Evolutionary conservation across 1,140 invertebrate genomes (phyloP).

Genomic region (Agrilus planipennis): DNA sequence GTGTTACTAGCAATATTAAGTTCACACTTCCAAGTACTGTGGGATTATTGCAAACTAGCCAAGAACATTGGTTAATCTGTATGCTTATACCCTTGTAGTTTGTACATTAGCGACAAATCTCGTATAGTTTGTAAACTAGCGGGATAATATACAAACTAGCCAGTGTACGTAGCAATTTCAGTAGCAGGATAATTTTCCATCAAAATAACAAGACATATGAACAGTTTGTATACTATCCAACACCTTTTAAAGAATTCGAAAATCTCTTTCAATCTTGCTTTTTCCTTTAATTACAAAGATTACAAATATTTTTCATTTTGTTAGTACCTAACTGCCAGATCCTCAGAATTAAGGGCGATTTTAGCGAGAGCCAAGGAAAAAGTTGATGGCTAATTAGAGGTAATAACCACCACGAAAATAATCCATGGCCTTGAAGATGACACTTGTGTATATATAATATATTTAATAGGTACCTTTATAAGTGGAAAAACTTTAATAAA

Average conservation of each 20-base stretch:
- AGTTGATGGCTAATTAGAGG: constrained; percentile 16
- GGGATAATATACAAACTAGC: background rate
- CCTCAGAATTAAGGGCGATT: constrained; percentile 20
- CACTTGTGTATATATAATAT: background rate
- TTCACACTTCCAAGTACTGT: too few relatives aligned
- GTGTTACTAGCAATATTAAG: too few relatives aligned
- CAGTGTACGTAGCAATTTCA: background rate
- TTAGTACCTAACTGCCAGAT: constrained; percentile 25
- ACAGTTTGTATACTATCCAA: constrained; percentile 1
- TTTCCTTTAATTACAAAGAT: constrained; percentile 4
- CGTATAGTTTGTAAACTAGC: constrained; percentile 2
- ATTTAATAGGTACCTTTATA: background rate
- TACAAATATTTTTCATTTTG: constrained; percentile 8
- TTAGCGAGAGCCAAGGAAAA: constrained; percentile 23
- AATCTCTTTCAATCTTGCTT: too few relatives aligned
- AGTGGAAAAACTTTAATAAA: background rate
- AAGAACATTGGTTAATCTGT: too few relatives aligned
- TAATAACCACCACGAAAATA: too few relatives aligned
- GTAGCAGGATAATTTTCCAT: background rate
- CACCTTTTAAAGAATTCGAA: background rate
- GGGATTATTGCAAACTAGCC: too few relatives aligned
- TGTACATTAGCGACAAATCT: background rate
- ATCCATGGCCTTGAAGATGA: too few relatives aligned
- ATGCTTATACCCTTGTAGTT: too few relatives aligned
- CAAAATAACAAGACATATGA: constrained; percentile 1